Evolutionary conservation across 2,797 vertebrate species (phyloP), one percentile per base, ranked within the genome.

Genomic region (Phataginus tricuspis): DNA sequence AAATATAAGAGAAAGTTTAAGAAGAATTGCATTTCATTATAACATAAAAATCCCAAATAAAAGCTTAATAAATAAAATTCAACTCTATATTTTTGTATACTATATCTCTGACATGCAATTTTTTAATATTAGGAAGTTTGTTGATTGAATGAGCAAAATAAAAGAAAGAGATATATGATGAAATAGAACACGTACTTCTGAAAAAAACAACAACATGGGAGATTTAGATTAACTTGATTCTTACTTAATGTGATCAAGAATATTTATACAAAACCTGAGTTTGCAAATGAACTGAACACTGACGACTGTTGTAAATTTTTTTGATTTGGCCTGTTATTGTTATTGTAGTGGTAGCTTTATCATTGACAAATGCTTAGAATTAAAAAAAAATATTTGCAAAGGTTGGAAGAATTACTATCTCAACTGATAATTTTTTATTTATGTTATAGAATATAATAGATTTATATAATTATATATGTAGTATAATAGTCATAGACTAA

Each of bases 241-340:
- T 55, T 83, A 21, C 49, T 75, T 78, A 15, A 72, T 64, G 49
- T 15, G 8, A 12, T 77, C 39, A 68, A 87, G 51, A 69, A 88
- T 92, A 95, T 87, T 92, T 95, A 91, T 83, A 34, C 29, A 34
- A 92, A 86, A 82, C 15, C 49, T 64, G 45, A 86, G 59, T 86
- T 86, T 86, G 5, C 37, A 57, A 42, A 49, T 80, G 39, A 11
- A 49, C 75, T 51, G 3, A 91, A 87, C 51, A 13, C 13, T 27
- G 8, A 59, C 25, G 7, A 19, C 5, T 55, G 6, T 15, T 82
- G 19, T 64, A n/a, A 53, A 16, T n/a, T 68, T 78, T 72, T 91
- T 91, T 86, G 37, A 74, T 75, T 92, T 34, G 51, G 2, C 49
- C 5, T 68, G 3, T 45, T 45, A 45, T 45, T 66, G 23, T 55